phyloP scores from a whole-genome alignment of 2,888 invertebrate species.

The Parelbella ahira region DNA sequence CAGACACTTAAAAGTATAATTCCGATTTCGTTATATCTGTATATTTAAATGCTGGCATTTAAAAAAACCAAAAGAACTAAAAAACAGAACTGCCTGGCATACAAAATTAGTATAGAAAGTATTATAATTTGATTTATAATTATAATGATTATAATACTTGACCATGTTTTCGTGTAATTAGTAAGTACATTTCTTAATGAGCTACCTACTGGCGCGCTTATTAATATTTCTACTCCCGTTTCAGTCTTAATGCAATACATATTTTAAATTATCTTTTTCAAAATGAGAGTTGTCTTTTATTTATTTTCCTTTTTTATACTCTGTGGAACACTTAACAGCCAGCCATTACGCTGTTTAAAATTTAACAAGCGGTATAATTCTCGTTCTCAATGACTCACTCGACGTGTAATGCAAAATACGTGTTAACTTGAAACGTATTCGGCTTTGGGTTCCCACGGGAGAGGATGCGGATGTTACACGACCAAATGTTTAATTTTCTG shows the following conservation, averaged over 20 bases:
- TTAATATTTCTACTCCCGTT: too few species aligned
- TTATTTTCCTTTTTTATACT: not conserved
- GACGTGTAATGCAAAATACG: constrained; percentile 45
- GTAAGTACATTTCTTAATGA: constrained; percentile 3
- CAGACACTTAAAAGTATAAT: constrained; percentile 22
- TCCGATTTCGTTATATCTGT: constrained; percentile 20
- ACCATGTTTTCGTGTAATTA: not conserved
- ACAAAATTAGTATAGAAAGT: constrained; percentile 2
- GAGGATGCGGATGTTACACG: constrained; percentile 54
- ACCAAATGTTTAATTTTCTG: constrained; percentile 69
- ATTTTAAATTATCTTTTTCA: too few species aligned
- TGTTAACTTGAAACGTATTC: constrained; percentile 41
- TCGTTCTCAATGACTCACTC: constrained; percentile 10
- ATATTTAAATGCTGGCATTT: constrained; percentile 14
- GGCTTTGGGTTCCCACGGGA: constrained; percentile 53
- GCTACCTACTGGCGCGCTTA: too few species aligned
- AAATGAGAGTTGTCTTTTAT: too few species aligned
- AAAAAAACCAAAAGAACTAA: constrained; percentile 12
- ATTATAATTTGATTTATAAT: not conserved
- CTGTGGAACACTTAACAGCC: not conserved
- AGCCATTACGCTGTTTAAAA: not conserved
- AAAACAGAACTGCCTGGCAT: not conserved
- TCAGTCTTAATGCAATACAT: too few species aligned
- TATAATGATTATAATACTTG: constrained; percentile 1
- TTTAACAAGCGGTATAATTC: constrained; percentile 1